Evolutionary conservation across 2,113 vertebrate genomes (phyloP), one percentile per base, ranked within the genome.

Genomic region (Stigmatopora argus): DNA sequence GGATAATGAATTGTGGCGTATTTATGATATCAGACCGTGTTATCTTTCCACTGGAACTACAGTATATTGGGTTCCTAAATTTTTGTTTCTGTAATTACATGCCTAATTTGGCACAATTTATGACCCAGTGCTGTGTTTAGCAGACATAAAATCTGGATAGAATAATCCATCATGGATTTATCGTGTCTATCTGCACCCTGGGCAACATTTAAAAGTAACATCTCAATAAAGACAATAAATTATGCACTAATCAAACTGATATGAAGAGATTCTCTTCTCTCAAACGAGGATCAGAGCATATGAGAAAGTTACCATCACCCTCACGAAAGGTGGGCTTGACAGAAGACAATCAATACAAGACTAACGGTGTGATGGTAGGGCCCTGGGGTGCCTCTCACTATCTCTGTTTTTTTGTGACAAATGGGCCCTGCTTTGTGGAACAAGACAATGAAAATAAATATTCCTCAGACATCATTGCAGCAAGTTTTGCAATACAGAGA

Each of bases 341-440:
- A 83, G 73, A 67, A 75, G 62, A 66, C 72, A 78, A 88, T 89
- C 88, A 83, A 89, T 89, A 86, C 65, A 71, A 83, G 73, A 82
- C 71, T 70, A 88, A 85, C 68, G 49, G 74, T 44, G 26, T 57
- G 1, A 66, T 83, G 78, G 72, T 71, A 70, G 69, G 66, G 69
- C 58, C 60, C 63, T 63, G 66, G 70, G 70, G 82, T 23, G 19
- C 59, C 38, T 45, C 38, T 44, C 38, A 21, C 59, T 4, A 19
- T 21, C 31, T 14, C 19, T 19, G n/a, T 31, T 65, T 66, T 55
- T 38, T 84, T 75, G 83, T 87, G 81, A 88, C 80, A 84, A 89
- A 89, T 82, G 85, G 78, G 81, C 64, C 52, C 1, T 8, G 77
- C 71, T 80, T 86, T 79, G 79, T 81, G 83, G 78, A 87, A 72